Conservation (phyloP, 2,888 invertebrate species). For the Helobdella robusta region DNA sequence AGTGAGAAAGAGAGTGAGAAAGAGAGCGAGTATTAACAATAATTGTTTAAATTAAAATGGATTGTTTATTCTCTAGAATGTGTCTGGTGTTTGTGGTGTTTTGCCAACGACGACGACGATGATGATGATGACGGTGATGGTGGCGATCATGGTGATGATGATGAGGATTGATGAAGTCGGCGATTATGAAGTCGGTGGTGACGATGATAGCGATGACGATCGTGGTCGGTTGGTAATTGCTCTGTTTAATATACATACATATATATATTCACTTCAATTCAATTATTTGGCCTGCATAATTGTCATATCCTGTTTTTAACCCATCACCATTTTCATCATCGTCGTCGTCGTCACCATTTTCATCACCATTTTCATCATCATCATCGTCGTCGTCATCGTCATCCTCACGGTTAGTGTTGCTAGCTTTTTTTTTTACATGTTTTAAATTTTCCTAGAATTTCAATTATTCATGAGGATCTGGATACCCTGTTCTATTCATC, state of each 20-base stretch:
- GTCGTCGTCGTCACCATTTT: not conserved
- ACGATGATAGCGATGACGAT: not conserved
- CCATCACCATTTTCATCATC: conserved; percentile 3
- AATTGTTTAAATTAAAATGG: too few species aligned
- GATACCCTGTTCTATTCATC: too few species aligned
- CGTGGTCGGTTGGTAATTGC: too few species aligned
- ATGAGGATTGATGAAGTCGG: not conserved
- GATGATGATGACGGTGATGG: not conserved
- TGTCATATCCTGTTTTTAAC: too few species aligned
- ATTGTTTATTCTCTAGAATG: not conserved
- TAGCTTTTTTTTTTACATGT: not conserved
- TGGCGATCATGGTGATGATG: not conserved
- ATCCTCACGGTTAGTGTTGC: not conserved
- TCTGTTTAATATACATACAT: too few species aligned
- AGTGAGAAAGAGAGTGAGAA: too few species aligned
- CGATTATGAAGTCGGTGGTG: not conserved
- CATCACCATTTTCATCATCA: not conserved
- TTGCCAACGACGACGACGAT: too few species aligned
- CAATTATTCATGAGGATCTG: not conserved
- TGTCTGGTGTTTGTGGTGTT: not conserved
- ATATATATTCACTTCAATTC: too few species aligned
- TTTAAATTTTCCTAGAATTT: not conserved
- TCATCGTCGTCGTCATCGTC: not conserved
- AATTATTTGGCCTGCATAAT: too few species aligned
- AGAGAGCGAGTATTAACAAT: too few species aligned